Evolutionary conservation across 2,113 vertebrate genomes (phyloP).

Genomic region (Danio rerio): GRCz12tu NC_133182.1:71098501-71099000

Average conservation of each 20-base stretch:
- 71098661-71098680: background rate
- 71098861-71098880: slow-evolving; percentile 56
- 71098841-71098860: slow-evolving; percentile 47
- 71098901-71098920: slow-evolving; percentile 57
- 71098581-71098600: background rate
- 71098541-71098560: too few species aligned
- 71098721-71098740: background rate
- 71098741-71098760: background rate
- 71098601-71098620: background rate
- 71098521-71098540: background rate
- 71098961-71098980: slow-evolving; percentile 79
- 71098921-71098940: slow-evolving; percentile 58
- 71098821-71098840: slow-evolving; percentile 9
- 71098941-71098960: slow-evolving; percentile 51
- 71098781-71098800: slow-evolving; percentile 23
- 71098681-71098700: background rate
- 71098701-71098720: background rate
- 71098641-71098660: background rate
- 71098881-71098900: slow-evolving; percentile 51
- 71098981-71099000: slow-evolving; percentile 78
- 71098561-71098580: background rate
- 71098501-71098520: slow-evolving; percentile 33
- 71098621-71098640: background rate
- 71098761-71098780: slow-evolving; percentile 13
- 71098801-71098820: slow-evolving; percentile 11